A percentile compares a stretch with the other conserved stretches of the same genome.
These are phyloP conservation scores for Nephrocerus scutellatus DNA, from an alignment of 2,888 invertebrate genomes.

Conservation along the genomic window DNA sequence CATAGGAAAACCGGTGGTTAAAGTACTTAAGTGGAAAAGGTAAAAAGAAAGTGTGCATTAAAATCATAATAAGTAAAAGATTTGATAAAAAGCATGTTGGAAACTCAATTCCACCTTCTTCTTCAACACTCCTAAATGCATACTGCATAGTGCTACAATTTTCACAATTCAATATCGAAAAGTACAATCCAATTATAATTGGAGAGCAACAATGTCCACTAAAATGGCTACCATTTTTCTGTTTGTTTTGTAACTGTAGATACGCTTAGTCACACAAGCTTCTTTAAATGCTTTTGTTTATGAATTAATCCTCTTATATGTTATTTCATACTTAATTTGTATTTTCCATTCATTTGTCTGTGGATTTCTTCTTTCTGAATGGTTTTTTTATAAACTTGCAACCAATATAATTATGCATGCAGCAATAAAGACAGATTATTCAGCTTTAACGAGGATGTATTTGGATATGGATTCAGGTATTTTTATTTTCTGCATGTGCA, in stretches of 20 bases:
- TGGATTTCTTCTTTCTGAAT: constrained; percentile 8
- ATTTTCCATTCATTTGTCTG: no score
- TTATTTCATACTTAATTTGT: constrained; percentile 3
- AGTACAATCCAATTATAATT: no score
- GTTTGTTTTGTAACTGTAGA: constrained; percentile 1
- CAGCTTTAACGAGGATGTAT: constrained; percentile 71
- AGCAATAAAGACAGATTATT: constrained; percentile 75
- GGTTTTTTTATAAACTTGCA: constrained; percentile 4
- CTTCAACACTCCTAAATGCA: no score
- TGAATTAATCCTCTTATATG: not conserved
- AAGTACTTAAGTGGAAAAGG: constrained; percentile 42
- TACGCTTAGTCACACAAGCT: no score
- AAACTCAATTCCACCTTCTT: no score
- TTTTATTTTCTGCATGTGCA: constrained; percentile 14
- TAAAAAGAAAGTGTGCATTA: constrained; percentile 28
- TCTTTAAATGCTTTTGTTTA: no score
- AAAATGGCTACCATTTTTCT: constrained; percentile 4
- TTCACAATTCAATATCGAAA: no score
- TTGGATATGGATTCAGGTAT: constrained; percentile 51
- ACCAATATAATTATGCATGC: constrained; percentile 53
- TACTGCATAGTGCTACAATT: no score
- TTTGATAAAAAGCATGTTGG: no score
- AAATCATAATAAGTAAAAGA: no score
- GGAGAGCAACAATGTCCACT: no score
- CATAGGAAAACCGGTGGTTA: constrained; percentile 23